These are phyloP conservation scores for Megalops atlanticus DNA, from an alignment of 2,113 vertebrate species.

Conservation along the genomic window DNA sequence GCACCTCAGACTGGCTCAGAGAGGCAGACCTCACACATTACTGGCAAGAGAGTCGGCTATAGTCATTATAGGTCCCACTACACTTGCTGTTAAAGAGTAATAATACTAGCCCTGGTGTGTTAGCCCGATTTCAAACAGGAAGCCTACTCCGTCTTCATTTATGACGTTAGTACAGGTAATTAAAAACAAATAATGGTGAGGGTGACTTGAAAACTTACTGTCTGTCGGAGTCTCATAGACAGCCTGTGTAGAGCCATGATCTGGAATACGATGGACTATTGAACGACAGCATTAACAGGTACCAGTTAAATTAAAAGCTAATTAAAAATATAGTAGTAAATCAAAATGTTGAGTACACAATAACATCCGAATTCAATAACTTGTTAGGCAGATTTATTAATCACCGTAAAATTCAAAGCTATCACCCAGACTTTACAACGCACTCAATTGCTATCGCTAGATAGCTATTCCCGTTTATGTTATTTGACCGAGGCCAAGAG, in stretches of 20 bases:
- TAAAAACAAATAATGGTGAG: neutral
- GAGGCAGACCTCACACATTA: neutral
- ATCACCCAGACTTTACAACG: too few relatives aligned
- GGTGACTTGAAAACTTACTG: slow-evolving; percentile 51
- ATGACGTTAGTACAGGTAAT: neutral
- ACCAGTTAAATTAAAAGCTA: too few relatives aligned
- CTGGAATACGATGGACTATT: slow-evolving; percentile 48
- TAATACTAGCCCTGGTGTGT: neutral
- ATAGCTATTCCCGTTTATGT: too few relatives aligned
- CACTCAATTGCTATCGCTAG: too few relatives aligned
- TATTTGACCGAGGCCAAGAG: too few relatives aligned
- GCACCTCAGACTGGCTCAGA: too few relatives aligned
- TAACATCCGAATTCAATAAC: neutral
- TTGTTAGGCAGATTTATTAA: neutral
- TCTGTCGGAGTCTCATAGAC: slow-evolving; percentile 55
- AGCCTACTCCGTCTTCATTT: neutral
- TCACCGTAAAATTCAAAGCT: too few relatives aligned
- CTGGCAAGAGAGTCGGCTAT: too few relatives aligned
- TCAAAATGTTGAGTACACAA: neutral
- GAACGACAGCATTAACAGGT: too few relatives aligned
- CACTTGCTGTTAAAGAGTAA: too few relatives aligned
- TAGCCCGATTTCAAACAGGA: neutral
- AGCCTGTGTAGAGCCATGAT: slow-evolving; percentile 70
- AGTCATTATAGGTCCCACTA: slow-evolving; percentile 3
- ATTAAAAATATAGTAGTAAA: too few relatives aligned